phyloP scores from a whole-genome alignment of 2,113 vertebrate species.

The Heterotilapia buettikoferi region DNA sequence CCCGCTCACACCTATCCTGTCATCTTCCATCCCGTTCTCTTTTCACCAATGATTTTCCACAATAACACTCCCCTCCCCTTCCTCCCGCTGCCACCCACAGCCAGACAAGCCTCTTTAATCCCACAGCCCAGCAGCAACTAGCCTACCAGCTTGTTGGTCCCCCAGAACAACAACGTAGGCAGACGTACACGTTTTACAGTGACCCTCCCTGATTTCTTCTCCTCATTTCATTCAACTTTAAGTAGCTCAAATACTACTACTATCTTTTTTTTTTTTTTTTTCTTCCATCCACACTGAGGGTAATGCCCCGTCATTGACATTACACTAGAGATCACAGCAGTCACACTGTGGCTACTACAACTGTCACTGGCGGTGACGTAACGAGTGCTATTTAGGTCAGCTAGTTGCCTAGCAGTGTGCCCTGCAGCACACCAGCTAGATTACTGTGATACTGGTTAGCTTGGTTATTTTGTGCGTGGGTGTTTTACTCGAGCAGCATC shows the following conservation, averaged over 20 bases:
- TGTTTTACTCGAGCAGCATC: background rate
- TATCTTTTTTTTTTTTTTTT: background rate
- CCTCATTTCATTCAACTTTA: background rate
- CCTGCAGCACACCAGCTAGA: constrained; percentile 55
- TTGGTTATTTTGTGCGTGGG: background rate
- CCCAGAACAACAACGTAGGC: constrained; percentile 61
- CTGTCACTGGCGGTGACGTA: constrained; percentile 58
- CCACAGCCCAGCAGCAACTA: constrained; percentile 61
- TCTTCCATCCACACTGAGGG: too few species aligned
- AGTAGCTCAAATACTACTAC: background rate
- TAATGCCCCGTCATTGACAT: constrained; percentile 19
- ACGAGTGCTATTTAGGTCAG: constrained; percentile 69
- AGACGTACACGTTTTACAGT: constrained; percentile 11
- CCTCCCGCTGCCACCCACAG: constrained; percentile 58
- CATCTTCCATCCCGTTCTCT: constrained; percentile 19
- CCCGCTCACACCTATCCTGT: constrained; percentile 10
- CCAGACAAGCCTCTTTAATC: constrained; percentile 74
- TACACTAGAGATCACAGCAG: constrained; percentile 59
- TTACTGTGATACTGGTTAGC: constrained; percentile 52
- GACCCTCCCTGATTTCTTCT: constrained; percentile 16
- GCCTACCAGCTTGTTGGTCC: constrained; percentile 60
- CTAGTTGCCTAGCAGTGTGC: constrained; percentile 67
- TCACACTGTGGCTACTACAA: constrained; percentile 51
- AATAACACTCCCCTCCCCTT: constrained; percentile 62
- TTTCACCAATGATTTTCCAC: constrained; percentile 45